Evolutionary conservation across 2,797 vertebrate genomes (phyloP).

Genomic region (Diglossa cyanea): DNA sequence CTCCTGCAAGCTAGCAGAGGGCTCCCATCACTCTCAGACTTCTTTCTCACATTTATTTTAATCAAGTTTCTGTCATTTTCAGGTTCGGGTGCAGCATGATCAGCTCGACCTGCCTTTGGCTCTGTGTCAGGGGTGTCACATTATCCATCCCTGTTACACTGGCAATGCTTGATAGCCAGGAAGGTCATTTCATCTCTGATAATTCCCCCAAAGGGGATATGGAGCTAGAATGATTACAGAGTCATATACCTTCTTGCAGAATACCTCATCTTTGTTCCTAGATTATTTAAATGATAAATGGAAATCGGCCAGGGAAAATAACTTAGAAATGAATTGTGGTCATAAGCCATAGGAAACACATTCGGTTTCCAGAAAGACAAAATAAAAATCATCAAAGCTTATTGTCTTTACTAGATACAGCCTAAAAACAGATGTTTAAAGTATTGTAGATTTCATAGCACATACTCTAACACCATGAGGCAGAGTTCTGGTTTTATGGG

Average conservation of each 20-base stretch:
- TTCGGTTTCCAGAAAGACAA: slow-evolving; percentile 56
- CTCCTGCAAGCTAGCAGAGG: neutral
- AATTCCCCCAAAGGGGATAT: slow-evolving; percentile 53
- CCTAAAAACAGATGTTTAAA: neutral
- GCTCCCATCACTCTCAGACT: slow-evolving; percentile 21
- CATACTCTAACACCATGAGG: neutral
- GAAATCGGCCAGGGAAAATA: slow-evolving; percentile 55
- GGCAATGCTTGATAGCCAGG: slow-evolving; percentile 51
- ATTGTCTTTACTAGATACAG: neutral
- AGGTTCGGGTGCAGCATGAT: neutral
- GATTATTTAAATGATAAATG: slow-evolving; percentile 67
- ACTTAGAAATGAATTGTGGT: slow-evolving; percentile 55
- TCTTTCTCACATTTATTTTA: slow-evolving; percentile 63
- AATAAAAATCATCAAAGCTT: slow-evolving; percentile 49
- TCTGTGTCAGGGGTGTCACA: slow-evolving; percentile 47
- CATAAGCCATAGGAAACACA: slow-evolving; percentile 43
- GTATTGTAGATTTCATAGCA: neutral
- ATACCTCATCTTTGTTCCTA: slow-evolving; percentile 58
- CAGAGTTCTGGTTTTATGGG: neutral
- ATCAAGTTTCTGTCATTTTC: slow-evolving; percentile 55
- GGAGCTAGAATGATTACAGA: slow-evolving; percentile 60
- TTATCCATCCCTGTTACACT: slow-evolving; percentile 32
- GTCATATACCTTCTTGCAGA: slow-evolving; percentile 32
- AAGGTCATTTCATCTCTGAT: slow-evolving; percentile 56
- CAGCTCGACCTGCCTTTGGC: slow-evolving; percentile 52